Evolutionary conservation across 2,113 vertebrate species (phyloP), one percentile per base, ranked within the genome.

Genomic region (Vicugna pacos): DNA sequence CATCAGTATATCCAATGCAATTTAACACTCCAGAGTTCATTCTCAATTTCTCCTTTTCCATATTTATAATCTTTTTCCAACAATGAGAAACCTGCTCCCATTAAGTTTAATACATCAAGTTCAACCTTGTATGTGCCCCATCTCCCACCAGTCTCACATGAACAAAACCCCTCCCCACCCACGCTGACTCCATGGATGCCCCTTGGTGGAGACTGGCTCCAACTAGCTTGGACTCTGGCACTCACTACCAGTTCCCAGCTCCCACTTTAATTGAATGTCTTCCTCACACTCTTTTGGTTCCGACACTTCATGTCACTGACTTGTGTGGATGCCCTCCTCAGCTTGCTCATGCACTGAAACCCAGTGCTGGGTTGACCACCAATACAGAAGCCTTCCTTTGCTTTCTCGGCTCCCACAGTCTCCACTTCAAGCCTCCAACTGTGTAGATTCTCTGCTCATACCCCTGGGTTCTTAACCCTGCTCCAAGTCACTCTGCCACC

Each of bases 291-390:
- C 3, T 32, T 54, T 70, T 85, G 30, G 17, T 30, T 67, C 22
- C 7, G 19, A 62, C 7, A 46, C 24, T 30, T 96, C 58, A 80
- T 20, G 28, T 50, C 35, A 28, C 6, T 35, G 13, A 11, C 17
- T 30, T 46, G 15, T 17, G 3, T 30, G 30, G n/a, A 87, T 22
- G 7, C 17, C 7, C 2, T 70, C 17, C 6, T 89, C 8, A 12
- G 3, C 24, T 28, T 65, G 20, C 3, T 76, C 4, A 83, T 28
- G 3, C 22, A 84, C 48, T 76, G 30, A 65, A 65, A 67, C 3
- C 6, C 12, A 19, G 1, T 42, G 8, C 7, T 24, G 3, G 13
- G 2, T 17, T 2, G 1, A 4, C 0, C 5, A 85, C 19, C 38
- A 81, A 8, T 24, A 35, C 3, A 70, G 17, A 35, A 69, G 28